Conservation (phyloP, 1,140 invertebrate species). For the Magallana gigas region DNA sequence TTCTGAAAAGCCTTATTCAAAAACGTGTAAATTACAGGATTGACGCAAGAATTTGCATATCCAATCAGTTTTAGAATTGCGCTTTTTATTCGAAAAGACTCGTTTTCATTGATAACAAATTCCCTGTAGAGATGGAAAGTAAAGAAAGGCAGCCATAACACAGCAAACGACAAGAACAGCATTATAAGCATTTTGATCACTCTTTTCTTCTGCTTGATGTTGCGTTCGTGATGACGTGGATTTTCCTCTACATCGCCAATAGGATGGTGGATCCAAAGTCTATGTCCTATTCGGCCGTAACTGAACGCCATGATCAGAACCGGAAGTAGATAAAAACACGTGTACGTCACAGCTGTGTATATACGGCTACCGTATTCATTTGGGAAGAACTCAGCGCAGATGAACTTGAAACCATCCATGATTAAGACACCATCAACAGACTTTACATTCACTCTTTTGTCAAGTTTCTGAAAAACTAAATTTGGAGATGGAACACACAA, state of each 20-base stretch:
- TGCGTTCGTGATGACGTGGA: slow-evolving; percentile 51
- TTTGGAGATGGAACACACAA: slow-evolving; percentile 66
- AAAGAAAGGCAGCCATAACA: slow-evolving; percentile 80
- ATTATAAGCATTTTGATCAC: slow-evolving; percentile 80
- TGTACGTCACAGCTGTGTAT: slow-evolving; percentile 83
- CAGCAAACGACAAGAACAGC: slow-evolving; percentile 79
- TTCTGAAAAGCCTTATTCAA: slow-evolving; percentile 86
- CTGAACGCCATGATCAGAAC: slow-evolving; percentile 68
- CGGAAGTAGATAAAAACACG: slow-evolving; percentile 67
- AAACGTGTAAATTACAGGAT: slow-evolving; percentile 89
- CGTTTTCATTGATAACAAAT: slow-evolving; percentile 52
- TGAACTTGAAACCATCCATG: slow-evolving; percentile 84
- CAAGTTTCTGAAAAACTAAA: slow-evolving; percentile 63
- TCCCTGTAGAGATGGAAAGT: slow-evolving; percentile 62
- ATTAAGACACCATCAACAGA: slow-evolving; percentile 83
- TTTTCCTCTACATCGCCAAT: slow-evolving; percentile 64
- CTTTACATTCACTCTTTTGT: slow-evolving; percentile 75
- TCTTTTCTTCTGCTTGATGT: slow-evolving; percentile 67
- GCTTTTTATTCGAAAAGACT: slow-evolving; percentile 55
- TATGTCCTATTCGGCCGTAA: slow-evolving; percentile 66
- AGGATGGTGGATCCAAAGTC: slow-evolving; percentile 67
- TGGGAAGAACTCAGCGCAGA: slow-evolving; percentile 79
- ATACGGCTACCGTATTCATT: slow-evolving; percentile 84
- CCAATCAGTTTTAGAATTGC: slow-evolving; percentile 82
- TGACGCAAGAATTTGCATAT: slow-evolving; percentile 84